A percentile compares a stretch with the other conserved stretches of the same genome.
These are phyloP conservation scores for Enteromius argenteus DNA, from an alignment of 2,797 vertebrate species.

Conservation along the genomic window DNA sequence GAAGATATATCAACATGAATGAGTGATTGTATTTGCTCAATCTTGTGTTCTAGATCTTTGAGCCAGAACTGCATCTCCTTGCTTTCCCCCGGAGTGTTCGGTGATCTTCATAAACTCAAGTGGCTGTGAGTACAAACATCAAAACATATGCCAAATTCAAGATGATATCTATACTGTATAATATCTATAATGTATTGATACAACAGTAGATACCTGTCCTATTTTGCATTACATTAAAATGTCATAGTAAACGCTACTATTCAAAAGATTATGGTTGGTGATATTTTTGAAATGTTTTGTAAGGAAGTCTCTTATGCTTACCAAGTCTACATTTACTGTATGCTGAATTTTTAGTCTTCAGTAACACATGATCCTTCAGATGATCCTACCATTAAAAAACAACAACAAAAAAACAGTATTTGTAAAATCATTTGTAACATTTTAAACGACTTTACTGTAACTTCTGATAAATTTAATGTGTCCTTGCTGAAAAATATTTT, in stretches of 20 bases:
- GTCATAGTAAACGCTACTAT: not conserved
- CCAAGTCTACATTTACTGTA: no score
- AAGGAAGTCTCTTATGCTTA: no score
- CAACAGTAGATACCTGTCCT: not conserved
- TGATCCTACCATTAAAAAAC: no score
- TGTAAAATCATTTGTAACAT: no score
- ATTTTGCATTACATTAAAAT: not conserved
- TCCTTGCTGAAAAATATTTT: not conserved
- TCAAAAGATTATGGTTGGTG: no score
- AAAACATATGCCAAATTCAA: not conserved
- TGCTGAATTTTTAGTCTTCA: not conserved
- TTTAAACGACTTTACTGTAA: not conserved
- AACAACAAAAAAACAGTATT: no score
- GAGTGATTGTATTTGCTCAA: not conserved
- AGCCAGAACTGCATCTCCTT: constrained; percentile 72
- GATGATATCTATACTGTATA: not conserved
- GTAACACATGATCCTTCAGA: not conserved
- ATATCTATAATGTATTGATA: not conserved
- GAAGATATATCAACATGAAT: not conserved
- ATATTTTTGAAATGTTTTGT: no score
- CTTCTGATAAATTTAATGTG: not conserved
- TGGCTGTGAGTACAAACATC: constrained; percentile 69
- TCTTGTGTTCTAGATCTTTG: constrained; percentile 68
- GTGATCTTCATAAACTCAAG: constrained; percentile 70
- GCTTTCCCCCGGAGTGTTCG: constrained; percentile 70